Evolutionary conservation across 2,797 vertebrate species (phyloP).

Genomic region (Anomalospiza imberbis): DNA sequence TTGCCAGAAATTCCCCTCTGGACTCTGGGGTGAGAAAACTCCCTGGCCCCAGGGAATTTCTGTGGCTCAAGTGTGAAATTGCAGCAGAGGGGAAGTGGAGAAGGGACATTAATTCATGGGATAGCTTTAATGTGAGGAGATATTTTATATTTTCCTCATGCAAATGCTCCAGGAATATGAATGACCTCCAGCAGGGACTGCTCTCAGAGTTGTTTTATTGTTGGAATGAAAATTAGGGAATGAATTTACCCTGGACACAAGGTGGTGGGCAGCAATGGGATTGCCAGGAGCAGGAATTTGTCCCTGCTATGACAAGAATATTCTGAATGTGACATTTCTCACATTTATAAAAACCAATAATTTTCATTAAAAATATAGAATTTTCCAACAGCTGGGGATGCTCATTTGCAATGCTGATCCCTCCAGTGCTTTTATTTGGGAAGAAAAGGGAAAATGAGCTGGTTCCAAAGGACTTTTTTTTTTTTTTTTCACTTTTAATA

Average conservation of each 20-base stretch:
- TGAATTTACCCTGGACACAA: not conserved
- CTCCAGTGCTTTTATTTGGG: not conserved
- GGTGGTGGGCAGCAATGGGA: not conserved
- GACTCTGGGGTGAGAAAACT: not conserved
- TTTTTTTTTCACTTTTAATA: not conserved
- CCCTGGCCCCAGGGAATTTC: not conserved
- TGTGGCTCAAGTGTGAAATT: slow-evolving; percentile 29
- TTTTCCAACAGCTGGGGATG: not conserved
- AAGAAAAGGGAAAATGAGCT: not conserved
- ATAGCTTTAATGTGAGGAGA: not conserved
- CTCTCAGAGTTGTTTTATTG: not conserved
- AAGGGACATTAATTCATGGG: not conserved
- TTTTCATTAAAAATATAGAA: not conserved
- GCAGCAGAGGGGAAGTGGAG: not conserved
- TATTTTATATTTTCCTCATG: not conserved
- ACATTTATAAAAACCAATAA: rapidly evolving
- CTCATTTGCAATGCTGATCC: not conserved
- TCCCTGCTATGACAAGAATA: not conserved
- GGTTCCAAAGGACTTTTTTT: not conserved
- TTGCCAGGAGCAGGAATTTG: not conserved
- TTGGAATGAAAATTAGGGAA: not conserved
- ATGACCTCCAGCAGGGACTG: not conserved
- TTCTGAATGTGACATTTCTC: not conserved
- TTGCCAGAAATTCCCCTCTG: not conserved
- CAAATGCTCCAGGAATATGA: not conserved